phyloP scores from a whole-genome alignment of 2,888 invertebrate species.

The Diarsia brunnea region DNA sequence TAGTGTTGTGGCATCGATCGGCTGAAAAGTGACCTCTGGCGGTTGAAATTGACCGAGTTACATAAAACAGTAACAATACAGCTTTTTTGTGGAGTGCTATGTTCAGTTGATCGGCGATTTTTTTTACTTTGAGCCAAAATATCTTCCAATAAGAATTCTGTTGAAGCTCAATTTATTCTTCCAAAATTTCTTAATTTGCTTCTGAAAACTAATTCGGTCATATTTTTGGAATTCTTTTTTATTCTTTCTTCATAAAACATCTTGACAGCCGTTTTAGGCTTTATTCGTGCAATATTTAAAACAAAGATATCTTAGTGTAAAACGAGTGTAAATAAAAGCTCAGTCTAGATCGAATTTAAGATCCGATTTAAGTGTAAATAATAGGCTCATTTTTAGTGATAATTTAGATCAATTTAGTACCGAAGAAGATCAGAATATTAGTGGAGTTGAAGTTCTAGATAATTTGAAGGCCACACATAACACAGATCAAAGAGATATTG shows the following conservation, averaged over 20 bases:
- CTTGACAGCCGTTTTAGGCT: slow-evolving; percentile 49
- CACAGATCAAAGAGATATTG: slow-evolving; percentile 50
- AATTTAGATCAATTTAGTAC: slow-evolving; percentile 36
- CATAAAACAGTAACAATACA: slow-evolving; percentile 69
- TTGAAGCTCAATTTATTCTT: slow-evolving; percentile 63
- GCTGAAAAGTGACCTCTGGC: slow-evolving; percentile 81
- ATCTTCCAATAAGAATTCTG: slow-evolving; percentile 75
- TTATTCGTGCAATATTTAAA: slow-evolving; percentile 70
- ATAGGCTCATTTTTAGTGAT: slow-evolving; percentile 56
- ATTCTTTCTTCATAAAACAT: slow-evolving; percentile 20
- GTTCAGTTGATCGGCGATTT: slow-evolving; percentile 60
- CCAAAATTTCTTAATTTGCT: slow-evolving; percentile 49
- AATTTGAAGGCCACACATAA: slow-evolving; percentile 19
- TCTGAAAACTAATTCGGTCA: slow-evolving; percentile 27
- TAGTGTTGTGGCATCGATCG: slow-evolving; percentile 77
- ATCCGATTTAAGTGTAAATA: slow-evolving; percentile 61
- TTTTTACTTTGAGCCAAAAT: slow-evolving; percentile 58
- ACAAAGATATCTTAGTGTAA: slow-evolving; percentile 65
- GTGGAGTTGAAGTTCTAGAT: slow-evolving; percentile 10
- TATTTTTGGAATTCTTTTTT: slow-evolving; percentile 12
- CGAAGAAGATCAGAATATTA: slow-evolving; percentile 2
- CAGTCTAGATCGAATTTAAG: slow-evolving; percentile 55
- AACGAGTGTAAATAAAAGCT: slow-evolving; percentile 63
- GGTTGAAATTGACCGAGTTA: slow-evolving; percentile 71
- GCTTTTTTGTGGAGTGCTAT: slow-evolving; percentile 67